A percentile compares a stretch with the other conserved stretches of the same genome.
phyloP scores from a whole-genome alignment of 2,888 invertebrate genomes.

The Drosophila sordidula region DNA sequence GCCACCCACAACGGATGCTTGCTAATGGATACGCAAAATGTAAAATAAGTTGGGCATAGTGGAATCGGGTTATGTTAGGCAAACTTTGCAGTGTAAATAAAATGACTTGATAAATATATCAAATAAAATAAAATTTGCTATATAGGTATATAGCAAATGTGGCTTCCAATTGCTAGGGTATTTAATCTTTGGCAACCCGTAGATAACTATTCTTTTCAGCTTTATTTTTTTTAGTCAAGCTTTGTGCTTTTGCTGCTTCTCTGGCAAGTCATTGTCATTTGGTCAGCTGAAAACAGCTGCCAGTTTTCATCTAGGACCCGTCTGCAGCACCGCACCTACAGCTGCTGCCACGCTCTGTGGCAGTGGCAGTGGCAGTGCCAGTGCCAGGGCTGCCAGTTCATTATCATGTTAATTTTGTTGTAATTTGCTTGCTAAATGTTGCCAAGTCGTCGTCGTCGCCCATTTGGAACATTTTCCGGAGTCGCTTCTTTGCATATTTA shows the following conservation, averaged over 20 bases:
- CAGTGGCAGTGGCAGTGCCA: conserved; percentile 8
- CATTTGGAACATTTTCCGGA: conserved; percentile 67
- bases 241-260: conserved; percentile 21
- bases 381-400: conserved; percentile 57
- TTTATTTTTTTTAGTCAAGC: conserved; percentile 18
- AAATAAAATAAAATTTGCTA: neutral
- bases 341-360: conserved; percentile 20
- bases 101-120: no score
- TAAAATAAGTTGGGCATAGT: no score
- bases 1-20: no score
- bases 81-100: no score
- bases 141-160: neutral
- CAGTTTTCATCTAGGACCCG: conserved; percentile 48
- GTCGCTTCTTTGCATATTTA: conserved; percentile 70
- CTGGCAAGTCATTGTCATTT: conserved; percentile 75
- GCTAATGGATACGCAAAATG: no score
- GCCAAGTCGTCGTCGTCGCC: conserved; percentile 71
- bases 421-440: conserved; percentile 81
- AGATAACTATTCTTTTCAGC: neutral
- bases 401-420: conserved; percentile 81
- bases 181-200: neutral
- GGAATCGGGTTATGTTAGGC: no score
- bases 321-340: neutral
- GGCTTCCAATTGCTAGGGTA: neutral
- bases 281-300: conserved; percentile 76